Evolutionary conservation across 2,888 invertebrate genomes (phyloP).

Genomic region (Eledone cirrhosa): DNA sequence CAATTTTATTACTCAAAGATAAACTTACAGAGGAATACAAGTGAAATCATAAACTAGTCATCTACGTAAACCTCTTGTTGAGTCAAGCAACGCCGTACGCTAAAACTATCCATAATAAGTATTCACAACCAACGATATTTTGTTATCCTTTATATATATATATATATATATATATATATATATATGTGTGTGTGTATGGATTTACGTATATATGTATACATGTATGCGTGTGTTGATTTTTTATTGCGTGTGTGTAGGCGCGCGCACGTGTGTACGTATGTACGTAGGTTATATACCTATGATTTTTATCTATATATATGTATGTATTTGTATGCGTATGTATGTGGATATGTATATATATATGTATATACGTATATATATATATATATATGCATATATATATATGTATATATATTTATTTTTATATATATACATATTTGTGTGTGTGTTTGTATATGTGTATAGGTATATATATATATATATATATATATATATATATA

Average conservation of each 20-base stretch:
- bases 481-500: neutral
- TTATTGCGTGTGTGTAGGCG: neutral
- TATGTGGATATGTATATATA: neutral
- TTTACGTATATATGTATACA: neutral
- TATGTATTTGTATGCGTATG: neutral
- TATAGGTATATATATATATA: neutral
- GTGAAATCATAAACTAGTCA: too few species aligned
- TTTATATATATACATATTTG: neutral
- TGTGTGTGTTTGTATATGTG: neutral
- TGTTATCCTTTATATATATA: too few species aligned
- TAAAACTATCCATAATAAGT: too few species aligned
- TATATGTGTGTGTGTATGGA: neutral
- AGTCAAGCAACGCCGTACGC: too few species aligned
- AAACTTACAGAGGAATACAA: too few species aligned
- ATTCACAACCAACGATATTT: too few species aligned
- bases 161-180: neutral
- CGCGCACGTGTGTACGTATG: neutral
- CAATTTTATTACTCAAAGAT: too few species aligned
- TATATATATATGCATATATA: neutral
- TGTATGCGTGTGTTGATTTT: neutral
- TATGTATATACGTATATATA: slow-evolving; percentile 11
- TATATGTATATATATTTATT: neutral
- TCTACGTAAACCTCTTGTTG: too few species aligned
- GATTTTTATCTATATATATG: neutral
- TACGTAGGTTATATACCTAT: neutral